Base-by-base conservation (phyloP, 2,888 invertebrate genomes). In the Branchipolynoe longqiensis region DNA sequence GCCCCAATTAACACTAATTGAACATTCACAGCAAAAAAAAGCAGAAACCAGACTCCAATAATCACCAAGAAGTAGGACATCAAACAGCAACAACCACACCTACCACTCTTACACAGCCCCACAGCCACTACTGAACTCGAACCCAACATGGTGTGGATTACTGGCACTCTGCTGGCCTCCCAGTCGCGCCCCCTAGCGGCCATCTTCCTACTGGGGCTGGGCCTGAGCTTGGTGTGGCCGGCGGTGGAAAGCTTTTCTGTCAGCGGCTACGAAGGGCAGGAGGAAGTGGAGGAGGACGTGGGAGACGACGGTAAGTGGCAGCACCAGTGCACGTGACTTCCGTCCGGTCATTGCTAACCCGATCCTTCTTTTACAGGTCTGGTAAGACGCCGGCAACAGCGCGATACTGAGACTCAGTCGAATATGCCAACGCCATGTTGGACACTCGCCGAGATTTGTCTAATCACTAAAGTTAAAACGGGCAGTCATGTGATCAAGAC, bases 171-270 rank as follows among this genome's bases (percentile, higher is more conserved):
- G 62, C 28, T 62, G 25, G 62, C 25, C 6, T 31, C 25, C 31
- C 25, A 25, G 62, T 31, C 31, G 28, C 14, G 62, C 62, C 2
- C 31, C 25, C 62, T 62, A 4, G 25, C 62, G 1, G 62, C n/a
- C 3, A 18, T 28, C 25, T 31, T 62, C 25, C 62, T 62, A 25
- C 62, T 62, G 62, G 25, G 62, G 25, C 31, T 62, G 62, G 31
- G 28, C 62, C 31, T 62, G 62, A 62, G 28, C 62, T 62, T 62
- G 62, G 62, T 31, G 62, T 62, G 62, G 62, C 62, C 62, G 62
- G 62, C 28, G 28, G 62, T 31, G 31, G 62, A 62, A 31, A 28
- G 62, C 62, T 62, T 62, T 31, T 62, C 62, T 14, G 62, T 62
- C 1, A 62, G 62, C 62, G 62, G 62, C 62, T 62, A 62, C 62